phyloP scores from a whole-genome alignment of 1,140 invertebrate genomes.

The Psix sp. region DNA sequence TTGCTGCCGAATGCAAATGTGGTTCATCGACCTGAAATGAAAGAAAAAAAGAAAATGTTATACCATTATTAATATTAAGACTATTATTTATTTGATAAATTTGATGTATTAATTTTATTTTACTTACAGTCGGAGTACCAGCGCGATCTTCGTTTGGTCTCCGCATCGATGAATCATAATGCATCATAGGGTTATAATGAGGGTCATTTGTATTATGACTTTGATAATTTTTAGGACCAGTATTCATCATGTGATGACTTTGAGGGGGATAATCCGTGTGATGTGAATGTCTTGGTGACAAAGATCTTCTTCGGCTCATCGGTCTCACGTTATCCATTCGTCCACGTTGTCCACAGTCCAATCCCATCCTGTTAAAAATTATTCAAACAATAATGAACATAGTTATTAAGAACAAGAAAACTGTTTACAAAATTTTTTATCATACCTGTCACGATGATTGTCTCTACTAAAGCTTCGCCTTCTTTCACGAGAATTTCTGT shows the following conservation, averaged over 20 bases:
- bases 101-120: conserved; percentile 4
- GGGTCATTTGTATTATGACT: conserved; percentile 63
- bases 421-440: too few species aligned
- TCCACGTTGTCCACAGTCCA: too few species aligned
- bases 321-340: conserved; percentile 69
- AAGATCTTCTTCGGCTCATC: conserved; percentile 67
- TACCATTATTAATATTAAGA: conserved; percentile 6
- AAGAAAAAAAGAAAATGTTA: conserved; percentile 10
- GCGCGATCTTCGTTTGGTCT: conserved; percentile 80
- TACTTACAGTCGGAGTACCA: conserved; percentile 83
- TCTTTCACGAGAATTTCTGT: conserved; percentile 70
- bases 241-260: conserved; percentile 66
- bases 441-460: conserved; percentile 72
- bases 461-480: conserved; percentile 73
- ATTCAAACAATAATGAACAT: not conserved
- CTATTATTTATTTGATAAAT: not conserved
- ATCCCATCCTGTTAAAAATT: too few species aligned
- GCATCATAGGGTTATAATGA: conserved; percentile 71
- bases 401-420: conserved; percentile 1
- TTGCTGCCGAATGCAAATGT: conserved; percentile 67
- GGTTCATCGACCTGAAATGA: conserved; percentile 72
- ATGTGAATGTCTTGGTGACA: conserved; percentile 71
- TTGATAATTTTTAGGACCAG: conserved; percentile 68
- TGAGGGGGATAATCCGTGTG: conserved; percentile 67
- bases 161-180: conserved; percentile 72